Base-by-base conservation (phyloP, 2,113 vertebrate genomes). In the Labrus mixtus region DNA sequence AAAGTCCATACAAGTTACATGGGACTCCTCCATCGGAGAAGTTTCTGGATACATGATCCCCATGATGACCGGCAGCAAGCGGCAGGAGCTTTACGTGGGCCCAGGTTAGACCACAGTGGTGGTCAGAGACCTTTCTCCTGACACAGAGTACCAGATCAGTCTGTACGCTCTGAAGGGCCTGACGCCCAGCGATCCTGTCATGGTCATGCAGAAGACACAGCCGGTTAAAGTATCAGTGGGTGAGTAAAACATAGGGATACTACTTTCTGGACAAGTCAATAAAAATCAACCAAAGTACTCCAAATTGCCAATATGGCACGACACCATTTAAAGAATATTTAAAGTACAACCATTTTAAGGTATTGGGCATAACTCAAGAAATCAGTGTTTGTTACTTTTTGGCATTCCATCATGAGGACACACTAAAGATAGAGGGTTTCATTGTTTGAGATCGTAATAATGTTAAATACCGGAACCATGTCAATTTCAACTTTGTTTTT, bases 11-110 rank as follows among this genome's bases (percentile, higher is more conserved):
- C 93, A 93, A n/a, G 81, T 98, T 54, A 92, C 82, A 23, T 99
- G 98, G 98, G 94, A 90, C 53, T 86, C 96, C 10, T 97, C 98
- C 13, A 70, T 90, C 6, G 96, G 96, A 11, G 93, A 96, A 10
- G 92, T 97, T 63, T 95, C 96, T 0, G 96, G 96, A n/a, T 99
- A 99, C 84, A 96, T 98, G 76, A 91, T 95, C n/a, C 97, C 98
- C 22, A 95, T 97, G 97, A 90, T 94, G 45, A 16, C 92, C 0
- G 97, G 95, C 57, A 93, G 91, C 73, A 94, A 94, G 45, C 94
- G 94, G 0, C 96, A 97, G 7, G 95, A 96, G 39, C 76, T 98
- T 51, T 97, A 96, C 10, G 88, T 97, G 70, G 94, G 95, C 17
- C 89, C 95, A 17, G 82, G 90, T 12, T 96, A 96, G 29, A 97